Percentiles rank a stretch among this genome's conserved stretches.
Evolutionary conservation across 2,113 vertebrate species (phyloP).

Genomic region (Psilopogon haemacephalus): DNA sequence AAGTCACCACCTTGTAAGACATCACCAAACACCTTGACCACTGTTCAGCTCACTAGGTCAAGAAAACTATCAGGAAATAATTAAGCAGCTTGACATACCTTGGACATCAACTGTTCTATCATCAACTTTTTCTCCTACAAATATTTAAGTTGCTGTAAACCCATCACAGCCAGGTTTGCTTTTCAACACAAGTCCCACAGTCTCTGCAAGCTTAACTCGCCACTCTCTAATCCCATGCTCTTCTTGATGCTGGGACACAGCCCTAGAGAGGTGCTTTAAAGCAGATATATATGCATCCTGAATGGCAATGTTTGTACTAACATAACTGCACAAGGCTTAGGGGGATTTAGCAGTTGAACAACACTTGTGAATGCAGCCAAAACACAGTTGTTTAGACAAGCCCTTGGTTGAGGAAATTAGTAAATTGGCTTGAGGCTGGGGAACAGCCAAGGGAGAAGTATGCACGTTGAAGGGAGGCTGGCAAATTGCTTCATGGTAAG

Average conservation of each 20-base stretch:
- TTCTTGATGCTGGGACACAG: not conserved
- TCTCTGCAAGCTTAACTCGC: not conserved
- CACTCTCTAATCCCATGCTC: not conserved
- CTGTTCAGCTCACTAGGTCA: not conserved
- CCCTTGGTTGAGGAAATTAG: not conserved
- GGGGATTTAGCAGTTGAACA: slow-evolving; percentile 24
- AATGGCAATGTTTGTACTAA: not conserved
- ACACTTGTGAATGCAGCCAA: not conserved
- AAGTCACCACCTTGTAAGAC: not conserved
- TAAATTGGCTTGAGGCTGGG: not conserved
- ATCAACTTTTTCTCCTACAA: not conserved
- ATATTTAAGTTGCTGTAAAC: not conserved
- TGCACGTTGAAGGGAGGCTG: not conserved
- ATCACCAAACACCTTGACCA: not conserved
- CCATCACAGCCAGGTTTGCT: not conserved
- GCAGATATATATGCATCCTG: not conserved
- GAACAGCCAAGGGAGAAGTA: slow-evolving; percentile 22
- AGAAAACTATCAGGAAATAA: slow-evolving; percentile 22
- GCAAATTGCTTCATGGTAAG: not conserved
- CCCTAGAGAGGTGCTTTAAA: not conserved
- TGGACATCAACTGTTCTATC: not conserved
- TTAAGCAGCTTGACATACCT: not conserved
- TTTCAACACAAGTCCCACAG: not conserved
- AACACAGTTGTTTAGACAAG: slow-evolving; percentile 24
- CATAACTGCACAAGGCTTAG: not conserved